phyloP scores from a whole-genome alignment of 2,888 invertebrate species.

The Agrochola litura region DNA sequence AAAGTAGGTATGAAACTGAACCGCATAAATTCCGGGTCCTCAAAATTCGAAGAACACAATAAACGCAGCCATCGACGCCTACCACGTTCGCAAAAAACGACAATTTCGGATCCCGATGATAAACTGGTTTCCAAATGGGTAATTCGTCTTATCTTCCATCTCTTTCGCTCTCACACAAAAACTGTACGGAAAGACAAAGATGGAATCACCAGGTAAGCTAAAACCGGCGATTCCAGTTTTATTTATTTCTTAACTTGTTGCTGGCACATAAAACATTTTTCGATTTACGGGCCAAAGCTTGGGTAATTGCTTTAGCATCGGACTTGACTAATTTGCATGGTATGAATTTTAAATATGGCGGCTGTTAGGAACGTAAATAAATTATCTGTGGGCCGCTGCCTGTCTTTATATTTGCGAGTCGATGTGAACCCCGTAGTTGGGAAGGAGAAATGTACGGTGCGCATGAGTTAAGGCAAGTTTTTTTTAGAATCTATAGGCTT shows the following conservation, averaged over 20 bases:
- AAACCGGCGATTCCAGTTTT: constrained; percentile 83
- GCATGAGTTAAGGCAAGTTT: constrained; percentile 2
- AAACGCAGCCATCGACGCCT: constrained; percentile 85
- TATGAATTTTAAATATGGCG: constrained; percentile 82
- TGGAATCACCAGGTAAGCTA: constrained; percentile 62
- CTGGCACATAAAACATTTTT: constrained; percentile 85
- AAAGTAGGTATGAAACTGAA: constrained; percentile 64
- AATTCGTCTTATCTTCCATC: constrained; percentile 80
- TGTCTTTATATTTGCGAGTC: constrained; percentile 72
- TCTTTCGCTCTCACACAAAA: constrained; percentile 61
- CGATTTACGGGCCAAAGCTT: constrained; percentile 80
- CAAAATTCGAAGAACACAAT: constrained; percentile 82
- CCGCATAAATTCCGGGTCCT: constrained; percentile 67
- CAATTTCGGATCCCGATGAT: constrained; percentile 80
- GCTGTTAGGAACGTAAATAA: constrained; percentile 70
- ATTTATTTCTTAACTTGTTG: constrained; percentile 89
- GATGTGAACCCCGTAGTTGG: constrained; percentile 53
- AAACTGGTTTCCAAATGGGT: constrained; percentile 86
- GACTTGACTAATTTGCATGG: constrained; percentile 83
- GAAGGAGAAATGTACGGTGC: constrained; percentile 44
- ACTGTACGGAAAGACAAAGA: constrained; percentile 68
- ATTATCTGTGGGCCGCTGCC: constrained; percentile 73
- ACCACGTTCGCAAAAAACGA: constrained; percentile 81
- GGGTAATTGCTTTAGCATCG: constrained; percentile 80
- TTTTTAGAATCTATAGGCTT: not conserved